Conservation (phyloP, 1,140 invertebrate genomes). For the Drosophila murphyi region DNA sequence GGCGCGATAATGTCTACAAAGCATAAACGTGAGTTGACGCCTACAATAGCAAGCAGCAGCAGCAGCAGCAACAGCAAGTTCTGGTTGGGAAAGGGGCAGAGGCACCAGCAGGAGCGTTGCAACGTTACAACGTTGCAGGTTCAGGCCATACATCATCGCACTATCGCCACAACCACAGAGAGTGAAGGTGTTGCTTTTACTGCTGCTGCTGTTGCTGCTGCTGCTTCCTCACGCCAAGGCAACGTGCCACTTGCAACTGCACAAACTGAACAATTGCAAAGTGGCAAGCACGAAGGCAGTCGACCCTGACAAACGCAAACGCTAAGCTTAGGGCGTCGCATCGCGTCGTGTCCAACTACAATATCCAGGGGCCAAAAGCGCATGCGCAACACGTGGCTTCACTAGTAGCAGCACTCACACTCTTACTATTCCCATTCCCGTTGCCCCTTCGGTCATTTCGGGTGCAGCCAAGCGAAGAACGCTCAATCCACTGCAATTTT, state of each 20-base stretch:
- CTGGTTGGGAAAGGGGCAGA: neutral
- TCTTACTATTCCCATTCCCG: constrained; percentile 8
- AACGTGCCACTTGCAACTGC: constrained; percentile 50
- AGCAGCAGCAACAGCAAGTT: neutral
- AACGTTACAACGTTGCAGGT: neutral
- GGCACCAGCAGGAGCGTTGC: constrained; percentile 14
- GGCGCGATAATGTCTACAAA: constrained; percentile 83
- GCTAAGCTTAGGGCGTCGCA: constrained; percentile 74
- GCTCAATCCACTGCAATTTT: constrained; percentile 70
- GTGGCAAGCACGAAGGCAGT: constrained; percentile 70
- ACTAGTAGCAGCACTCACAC: constrained; percentile 35
- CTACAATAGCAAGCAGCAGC: constrained; percentile 64
- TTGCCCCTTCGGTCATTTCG: constrained; percentile 21
- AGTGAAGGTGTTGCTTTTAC: constrained; percentile 73
- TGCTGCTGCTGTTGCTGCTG: constrained; percentile 34
- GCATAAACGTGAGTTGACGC: constrained; percentile 84
- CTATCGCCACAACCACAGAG: constrained; percentile 65
- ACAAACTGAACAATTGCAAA: constrained; percentile 68
- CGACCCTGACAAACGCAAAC: constrained; percentile 77
- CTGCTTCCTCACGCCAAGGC: constrained; percentile 51
- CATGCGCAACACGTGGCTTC: constrained; percentile 81
- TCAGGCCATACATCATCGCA: constrained; percentile 74
- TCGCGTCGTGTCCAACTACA: constrained; percentile 51
- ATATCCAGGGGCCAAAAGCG: constrained; percentile 68
- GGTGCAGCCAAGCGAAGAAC: constrained; percentile 62